These are phyloP conservation scores for Australoheros scitulus DNA, from an alignment of 2,113 vertebrate species.

Conservation along the genomic window DNA sequence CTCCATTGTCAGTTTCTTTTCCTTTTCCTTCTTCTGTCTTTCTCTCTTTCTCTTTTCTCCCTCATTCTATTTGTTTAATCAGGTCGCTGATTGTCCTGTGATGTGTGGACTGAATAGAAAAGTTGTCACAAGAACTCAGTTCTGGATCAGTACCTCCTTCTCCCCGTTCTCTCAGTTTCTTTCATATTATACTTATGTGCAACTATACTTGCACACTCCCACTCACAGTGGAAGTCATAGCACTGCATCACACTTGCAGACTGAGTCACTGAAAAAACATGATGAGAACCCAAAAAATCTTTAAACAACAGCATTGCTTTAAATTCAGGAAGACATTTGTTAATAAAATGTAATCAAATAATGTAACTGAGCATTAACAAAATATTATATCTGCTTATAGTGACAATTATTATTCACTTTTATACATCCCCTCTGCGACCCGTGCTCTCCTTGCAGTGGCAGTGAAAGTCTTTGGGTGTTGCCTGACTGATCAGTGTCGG, in stretches of 20 bases:
- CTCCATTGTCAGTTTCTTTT: neutral
- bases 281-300: neutral
- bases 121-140: slow-evolving; percentile 70
- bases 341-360: neutral
- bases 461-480: no score
- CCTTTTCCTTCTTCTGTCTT: neutral
- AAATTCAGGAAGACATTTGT: neutral
- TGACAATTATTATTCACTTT: no score
- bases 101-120: slow-evolving; percentile 63
- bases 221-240: slow-evolving; percentile 6
- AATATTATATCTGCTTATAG: neutral
- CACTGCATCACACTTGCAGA: neutral
- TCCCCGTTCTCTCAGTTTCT: neutral
- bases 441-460: no score
- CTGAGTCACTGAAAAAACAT: slow-evolving; percentile 21
- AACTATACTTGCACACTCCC: slow-evolving; percentile 10
- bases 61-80: slow-evolving; percentile 64
- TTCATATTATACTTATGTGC: neutral
- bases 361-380: neutral
- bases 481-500: no score
- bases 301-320: neutral
- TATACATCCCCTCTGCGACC: no score
- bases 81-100: slow-evolving; percentile 64
- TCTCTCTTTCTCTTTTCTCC: neutral
- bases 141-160: slow-evolving; percentile 65